Evolutionary conservation across 2,797 vertebrate genomes (phyloP).

Genomic region (Dermochelys coriacea): DNA sequence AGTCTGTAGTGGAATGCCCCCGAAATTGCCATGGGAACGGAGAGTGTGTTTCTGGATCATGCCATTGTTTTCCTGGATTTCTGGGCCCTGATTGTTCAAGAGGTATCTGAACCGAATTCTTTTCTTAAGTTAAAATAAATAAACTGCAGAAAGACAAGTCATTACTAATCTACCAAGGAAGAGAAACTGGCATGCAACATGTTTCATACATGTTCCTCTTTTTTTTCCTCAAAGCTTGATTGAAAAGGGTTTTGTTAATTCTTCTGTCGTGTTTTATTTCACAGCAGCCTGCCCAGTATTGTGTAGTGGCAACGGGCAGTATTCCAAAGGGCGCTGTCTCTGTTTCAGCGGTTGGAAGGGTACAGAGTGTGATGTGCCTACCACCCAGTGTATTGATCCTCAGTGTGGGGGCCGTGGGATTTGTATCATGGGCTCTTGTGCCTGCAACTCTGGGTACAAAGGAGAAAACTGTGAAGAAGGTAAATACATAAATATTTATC

Average conservation of each 20-base stretch:
- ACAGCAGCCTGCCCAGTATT: conserved; percentile 95
- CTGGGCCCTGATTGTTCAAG: conserved; percentile 96
- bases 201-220: conserved; percentile 7
- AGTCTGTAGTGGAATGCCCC: conserved; percentile 96
- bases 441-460: conserved; percentile 95
- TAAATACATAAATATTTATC: conserved; percentile 77
- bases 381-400: conserved; percentile 92
- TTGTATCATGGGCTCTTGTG: conserved; percentile 93
- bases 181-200: neutral
- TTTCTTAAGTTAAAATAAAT: conserved; percentile 46
- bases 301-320: conserved; percentile 97
- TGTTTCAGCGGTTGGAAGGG: conserved; percentile 99
- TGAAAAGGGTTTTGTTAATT: conserved; percentile 38
- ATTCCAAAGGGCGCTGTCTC: conserved; percentile 97
- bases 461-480: conserved; percentile 96
- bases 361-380: conserved; percentile 93
- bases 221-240: conserved; percentile 11
- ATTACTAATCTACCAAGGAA: neutral
- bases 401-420: conserved; percentile 93
- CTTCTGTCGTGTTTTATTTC: conserved; percentile 62
- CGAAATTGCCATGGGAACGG: conserved; percentile 98
- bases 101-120: conserved; percentile 84
- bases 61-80: conserved; percentile 98
- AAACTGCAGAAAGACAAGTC: conserved; percentile 21
- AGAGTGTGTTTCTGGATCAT: conserved; percentile 96